phyloP scores from a whole-genome alignment of 2,797 vertebrate genomes.

The Amazonetta brasiliensis region DNA sequence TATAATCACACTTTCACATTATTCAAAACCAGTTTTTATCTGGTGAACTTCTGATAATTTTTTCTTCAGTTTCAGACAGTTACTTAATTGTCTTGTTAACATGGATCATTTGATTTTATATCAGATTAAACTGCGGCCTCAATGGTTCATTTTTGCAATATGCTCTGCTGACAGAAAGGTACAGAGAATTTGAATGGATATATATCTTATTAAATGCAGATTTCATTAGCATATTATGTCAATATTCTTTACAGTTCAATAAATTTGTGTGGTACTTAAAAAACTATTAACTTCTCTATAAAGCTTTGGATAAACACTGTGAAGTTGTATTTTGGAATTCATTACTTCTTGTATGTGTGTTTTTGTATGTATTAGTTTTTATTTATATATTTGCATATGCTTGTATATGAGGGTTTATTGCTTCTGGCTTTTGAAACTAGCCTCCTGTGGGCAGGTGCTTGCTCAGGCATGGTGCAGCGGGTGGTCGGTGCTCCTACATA shows the following conservation, averaged over 20 bases:
- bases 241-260: background rate
- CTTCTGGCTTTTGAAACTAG: background rate
- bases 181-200: background rate
- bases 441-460: background rate
- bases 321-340: background rate
- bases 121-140: background rate
- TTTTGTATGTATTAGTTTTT: background rate
- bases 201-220: background rate
- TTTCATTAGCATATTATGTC: conserved; percentile 4
- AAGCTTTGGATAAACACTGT: conserved; percentile 2
- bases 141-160: background rate
- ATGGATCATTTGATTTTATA: conserved; percentile 33
- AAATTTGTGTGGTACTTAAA: background rate
- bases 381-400: background rate
- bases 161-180: conserved; percentile 8
- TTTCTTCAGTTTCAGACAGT: background rate
- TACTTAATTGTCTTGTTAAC: conserved; percentile 59
- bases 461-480: fast-evolving
- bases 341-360: background rate
- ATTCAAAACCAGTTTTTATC: background rate
- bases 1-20: background rate
- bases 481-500: background rate
- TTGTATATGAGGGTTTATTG: background rate
- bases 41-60: conserved; percentile 13
- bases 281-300: background rate